Evolutionary conservation across 2,888 invertebrate species (phyloP), one percentile per base, ranked within the genome.

Genomic region (Ophraella communa): DNA sequence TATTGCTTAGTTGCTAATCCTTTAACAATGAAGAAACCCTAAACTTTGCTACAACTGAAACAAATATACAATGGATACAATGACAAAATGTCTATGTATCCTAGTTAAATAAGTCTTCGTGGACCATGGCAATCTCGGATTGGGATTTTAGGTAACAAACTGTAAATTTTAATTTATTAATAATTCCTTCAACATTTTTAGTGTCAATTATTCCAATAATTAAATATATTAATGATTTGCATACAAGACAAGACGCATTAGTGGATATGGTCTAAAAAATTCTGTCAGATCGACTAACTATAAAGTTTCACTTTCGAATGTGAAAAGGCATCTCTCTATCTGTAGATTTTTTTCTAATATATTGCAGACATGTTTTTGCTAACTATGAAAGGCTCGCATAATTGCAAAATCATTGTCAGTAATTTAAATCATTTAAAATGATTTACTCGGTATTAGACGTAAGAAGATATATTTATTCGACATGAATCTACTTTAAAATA

Each of bases 231-330:
- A 60, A 62, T 61, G 66, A 68, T 68, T 65, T 69, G 56, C 65
- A 67, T 67, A 44, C 20, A 20, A 67, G 65, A 65, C 63, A 65
- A 66, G 68, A 66, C 62, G 66, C 59, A 66, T 66, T 64, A 60
- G 62, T 47, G 20, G 57, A 56, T 45, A 49, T 59, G 54, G 59
- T 56, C 35, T 52, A 10, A 63, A 67, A 67, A 67, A 65, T 57
- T 56, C 44, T 57, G 67, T 62, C 64, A 62, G 52, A 51, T 39
- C 35, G 56, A 65, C 47, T 56, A 58, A 58, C 64, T n/a, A n/a
- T n/a, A n/a, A n/a, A n/a, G 60, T 69, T 69, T 65, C 69, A 67
- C 69, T 69, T 69, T 69, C 67, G 65, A 67, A 69, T 69, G 27
- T 59, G 68, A 67, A 65, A 67, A 63, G 62, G 62, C 52, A 51